Evolutionary conservation across 2,113 vertebrate genomes (phyloP).

Genomic region (Pampusana beccarii): DNA sequence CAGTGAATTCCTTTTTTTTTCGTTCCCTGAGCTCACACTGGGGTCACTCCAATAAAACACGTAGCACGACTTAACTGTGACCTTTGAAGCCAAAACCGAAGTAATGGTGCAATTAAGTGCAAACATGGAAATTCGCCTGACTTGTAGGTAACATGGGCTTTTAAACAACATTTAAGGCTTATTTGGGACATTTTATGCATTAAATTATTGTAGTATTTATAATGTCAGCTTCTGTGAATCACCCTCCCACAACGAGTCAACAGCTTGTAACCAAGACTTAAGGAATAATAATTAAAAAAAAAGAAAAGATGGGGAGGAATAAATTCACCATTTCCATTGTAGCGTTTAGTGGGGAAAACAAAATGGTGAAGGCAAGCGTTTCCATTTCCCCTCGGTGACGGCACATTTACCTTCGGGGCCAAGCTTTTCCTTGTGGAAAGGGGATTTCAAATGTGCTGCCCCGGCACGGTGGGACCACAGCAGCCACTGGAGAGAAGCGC

Average conservation of each 20-base stretch:
- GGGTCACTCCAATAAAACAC: constrained; percentile 78
- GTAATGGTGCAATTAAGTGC: constrained; percentile 67
- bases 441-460: not conserved
- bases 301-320: constrained; percentile 63
- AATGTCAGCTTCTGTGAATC: constrained; percentile 68
- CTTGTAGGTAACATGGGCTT: constrained; percentile 57
- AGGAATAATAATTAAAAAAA: constrained; percentile 1
- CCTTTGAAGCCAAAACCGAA: constrained; percentile 74
- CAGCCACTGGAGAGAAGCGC: not conserved
- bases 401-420: not conserved
- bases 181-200: constrained; percentile 67
- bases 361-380: constrained; percentile 51
- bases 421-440: not conserved
- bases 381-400: constrained; percentile 6
- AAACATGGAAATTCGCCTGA: constrained; percentile 73
- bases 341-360: constrained; percentile 46
- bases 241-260: constrained; percentile 64
- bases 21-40: constrained; percentile 86
- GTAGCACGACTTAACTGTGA: constrained; percentile 73
- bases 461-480: not conserved
- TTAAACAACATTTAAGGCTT: constrained; percentile 73
- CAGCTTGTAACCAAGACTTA: constrained; percentile 70
- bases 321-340: constrained; percentile 60
- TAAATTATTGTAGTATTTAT: constrained; percentile 72
- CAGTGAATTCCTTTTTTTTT: constrained; percentile 74